Evolutionary conservation across 2,113 vertebrate genomes (phyloP).

Genomic region (Clupea harengus): DNA sequence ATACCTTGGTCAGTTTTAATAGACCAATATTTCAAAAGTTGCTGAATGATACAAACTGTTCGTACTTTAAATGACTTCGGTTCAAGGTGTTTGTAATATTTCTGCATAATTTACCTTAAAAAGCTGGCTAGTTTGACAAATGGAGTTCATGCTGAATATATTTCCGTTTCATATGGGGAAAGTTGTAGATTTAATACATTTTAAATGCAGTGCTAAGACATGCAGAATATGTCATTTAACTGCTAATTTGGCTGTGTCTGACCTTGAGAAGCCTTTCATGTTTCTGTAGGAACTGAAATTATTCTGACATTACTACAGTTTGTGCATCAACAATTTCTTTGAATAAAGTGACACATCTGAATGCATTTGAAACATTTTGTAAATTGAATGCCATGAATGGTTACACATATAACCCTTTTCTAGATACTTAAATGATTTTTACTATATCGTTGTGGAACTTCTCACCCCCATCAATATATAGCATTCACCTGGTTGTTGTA

Average conservation of each 20-base stretch:
- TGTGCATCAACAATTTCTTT: not conserved
- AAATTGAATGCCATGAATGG: too few species aligned
- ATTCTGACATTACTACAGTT: not conserved
- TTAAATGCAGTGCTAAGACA: constrained; percentile 4
- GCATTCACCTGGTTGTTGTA: too few species aligned
- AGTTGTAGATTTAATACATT: not conserved
- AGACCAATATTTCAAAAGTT: constrained; percentile 5
- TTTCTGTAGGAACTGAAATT: not conserved
- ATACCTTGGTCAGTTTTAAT: constrained; percentile 11
- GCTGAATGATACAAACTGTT: not conserved
- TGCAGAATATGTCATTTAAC: not conserved
- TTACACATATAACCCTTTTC: too few species aligned
- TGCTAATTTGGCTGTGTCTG: not conserved
- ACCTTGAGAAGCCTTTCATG: constrained; percentile 1
- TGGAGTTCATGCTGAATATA: not conserved
- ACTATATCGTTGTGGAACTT: too few species aligned
- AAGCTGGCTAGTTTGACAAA: constrained; percentile 4
- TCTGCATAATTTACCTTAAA: not conserved
- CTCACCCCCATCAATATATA: too few species aligned
- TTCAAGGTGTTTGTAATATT: not conserved
- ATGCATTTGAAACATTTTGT: not conserved
- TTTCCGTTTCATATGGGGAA: not conserved
- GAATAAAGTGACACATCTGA: not conserved
- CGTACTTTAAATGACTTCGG: not conserved
- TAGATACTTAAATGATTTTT: not conserved